phyloP scores from a whole-genome alignment of 2,113 vertebrate species.

The Phyllopteryx taeniolatus region DNA sequence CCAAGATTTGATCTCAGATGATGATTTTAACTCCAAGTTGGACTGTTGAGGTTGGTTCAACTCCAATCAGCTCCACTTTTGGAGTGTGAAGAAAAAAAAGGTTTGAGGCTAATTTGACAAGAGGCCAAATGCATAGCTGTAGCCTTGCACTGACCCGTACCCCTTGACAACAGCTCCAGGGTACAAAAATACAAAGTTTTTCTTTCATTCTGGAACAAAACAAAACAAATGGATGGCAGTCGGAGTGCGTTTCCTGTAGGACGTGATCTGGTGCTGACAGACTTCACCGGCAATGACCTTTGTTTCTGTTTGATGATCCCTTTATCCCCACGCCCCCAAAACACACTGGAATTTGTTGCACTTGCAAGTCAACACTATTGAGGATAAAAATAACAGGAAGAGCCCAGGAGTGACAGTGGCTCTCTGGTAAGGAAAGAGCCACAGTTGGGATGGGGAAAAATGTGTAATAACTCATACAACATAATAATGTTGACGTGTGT shows the following conservation, averaged over 20 bases:
- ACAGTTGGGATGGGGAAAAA: not conserved
- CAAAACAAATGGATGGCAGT: not conserved
- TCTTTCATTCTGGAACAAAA: not conserved
- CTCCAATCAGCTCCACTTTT: too few relatives aligned
- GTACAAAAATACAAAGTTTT: slow-evolving; percentile 6
- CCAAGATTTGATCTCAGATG: too few relatives aligned
- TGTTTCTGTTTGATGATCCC: slow-evolving; percentile 32
- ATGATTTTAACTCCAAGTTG: too few relatives aligned
- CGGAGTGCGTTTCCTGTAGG: slow-evolving; percentile 38
- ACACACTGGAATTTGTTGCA: slow-evolving; percentile 20
- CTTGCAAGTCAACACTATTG: slow-evolving; percentile 26
- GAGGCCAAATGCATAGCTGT: not conserved
- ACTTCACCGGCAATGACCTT: slow-evolving; percentile 28
- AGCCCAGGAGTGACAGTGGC: not conserved
- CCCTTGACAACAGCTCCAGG: not conserved
- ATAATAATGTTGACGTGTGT: not conserved
- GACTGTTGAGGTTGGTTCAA: too few relatives aligned
- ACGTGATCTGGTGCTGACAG: slow-evolving; percentile 10
- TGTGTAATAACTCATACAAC: not conserved
- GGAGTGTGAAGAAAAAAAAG: not conserved
- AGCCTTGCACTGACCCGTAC: slow-evolving; percentile 1
- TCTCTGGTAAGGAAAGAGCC: not conserved
- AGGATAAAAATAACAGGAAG: slow-evolving; percentile 6
- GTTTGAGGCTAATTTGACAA: not conserved
- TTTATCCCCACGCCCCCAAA: not conserved